Evolutionary conservation across 2,113 vertebrate genomes (phyloP), one percentile per base, ranked within the genome.

Genomic region (Coracopsis vasa): DNA sequence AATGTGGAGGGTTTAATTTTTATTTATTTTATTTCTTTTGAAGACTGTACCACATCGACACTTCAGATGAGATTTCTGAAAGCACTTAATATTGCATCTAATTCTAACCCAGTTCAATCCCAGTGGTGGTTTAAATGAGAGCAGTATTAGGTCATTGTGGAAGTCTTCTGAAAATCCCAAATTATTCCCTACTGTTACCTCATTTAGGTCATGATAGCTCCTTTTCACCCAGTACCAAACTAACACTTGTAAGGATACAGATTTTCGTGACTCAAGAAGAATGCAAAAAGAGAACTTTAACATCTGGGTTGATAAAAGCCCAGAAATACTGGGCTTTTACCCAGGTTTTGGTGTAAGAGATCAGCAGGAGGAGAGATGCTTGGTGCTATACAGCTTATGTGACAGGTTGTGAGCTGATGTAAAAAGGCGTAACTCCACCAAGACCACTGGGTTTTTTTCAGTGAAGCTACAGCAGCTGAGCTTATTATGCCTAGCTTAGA

Each of bases 311-410:
- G 31, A 44, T 21, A 80, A 56, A 56, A 93, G 3, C 17, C 20
- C 42, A 62, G 70, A 66, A 84, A 71, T n/a, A 41, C 0, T 25
- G 15, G 17, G 9, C 8, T 62, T 64, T 80, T 65, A 54, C 16
- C 23, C 31, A 51, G 10, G 15, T 53, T 60, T 88, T 51, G 6
- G 48, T 25, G 27, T 3, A 6, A 66, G 33, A 69, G 6, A 73
- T 4, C 54, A 90, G 28, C 45, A 37, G 28, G 33, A 92, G 80
- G 14, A 56, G 4, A 13, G 24, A 54, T 50, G 37, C 15, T 41
- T 0, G 0, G 13, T 19, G 33, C 21, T 70, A 17, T 18, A n/a
- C 33, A 35, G 19, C 16, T 54, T 3, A 1, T 2, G 3, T 13
- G 69, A 37, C 35, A 72, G 54, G 14, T 20, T 45, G 42, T 16